These are phyloP conservation scores for Globia sparganii DNA, from an alignment of 2,888 invertebrate species.

Conservation along the genomic window DNA sequence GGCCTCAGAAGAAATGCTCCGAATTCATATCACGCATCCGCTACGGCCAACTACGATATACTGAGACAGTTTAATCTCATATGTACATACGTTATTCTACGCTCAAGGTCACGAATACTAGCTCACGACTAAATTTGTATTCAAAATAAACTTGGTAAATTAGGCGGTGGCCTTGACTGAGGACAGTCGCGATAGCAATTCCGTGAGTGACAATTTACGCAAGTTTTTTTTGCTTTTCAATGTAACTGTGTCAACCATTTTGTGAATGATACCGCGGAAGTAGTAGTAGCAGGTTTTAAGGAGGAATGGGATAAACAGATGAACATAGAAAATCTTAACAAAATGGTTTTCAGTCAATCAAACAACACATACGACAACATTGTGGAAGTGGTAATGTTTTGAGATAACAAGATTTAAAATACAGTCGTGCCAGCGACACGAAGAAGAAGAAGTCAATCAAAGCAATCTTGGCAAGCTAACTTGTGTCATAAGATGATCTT, in stretches of 20 bases:
- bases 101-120: conserved; percentile 73
- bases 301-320: neutral
- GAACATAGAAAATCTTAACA: neutral
- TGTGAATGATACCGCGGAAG: neutral
- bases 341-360: neutral
- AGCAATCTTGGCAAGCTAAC: neutral
- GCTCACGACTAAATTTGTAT: conserved; percentile 71
- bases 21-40: conserved; percentile 68
- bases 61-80: conserved; percentile 73
- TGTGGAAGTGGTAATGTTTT: too few relatives aligned
- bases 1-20: conserved; percentile 59
- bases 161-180: conserved; percentile 47
- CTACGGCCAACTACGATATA: conserved; percentile 65
- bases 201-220: conserved; percentile 15
- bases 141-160: conserved; percentile 61
- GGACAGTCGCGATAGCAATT: conserved; percentile 39
- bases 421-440: too few relatives aligned
- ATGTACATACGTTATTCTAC: conserved; percentile 63
- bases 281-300: neutral
- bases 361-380: too few relatives aligned
- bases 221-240: conserved; percentile 18
- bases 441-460: neutral
- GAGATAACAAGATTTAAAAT: too few relatives aligned
- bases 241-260: conserved; percentile 13
- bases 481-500: neutral